Evolutionary conservation across 2,113 vertebrate species (phyloP).

Genomic region (Rhinichthys klamathensis): DNA sequence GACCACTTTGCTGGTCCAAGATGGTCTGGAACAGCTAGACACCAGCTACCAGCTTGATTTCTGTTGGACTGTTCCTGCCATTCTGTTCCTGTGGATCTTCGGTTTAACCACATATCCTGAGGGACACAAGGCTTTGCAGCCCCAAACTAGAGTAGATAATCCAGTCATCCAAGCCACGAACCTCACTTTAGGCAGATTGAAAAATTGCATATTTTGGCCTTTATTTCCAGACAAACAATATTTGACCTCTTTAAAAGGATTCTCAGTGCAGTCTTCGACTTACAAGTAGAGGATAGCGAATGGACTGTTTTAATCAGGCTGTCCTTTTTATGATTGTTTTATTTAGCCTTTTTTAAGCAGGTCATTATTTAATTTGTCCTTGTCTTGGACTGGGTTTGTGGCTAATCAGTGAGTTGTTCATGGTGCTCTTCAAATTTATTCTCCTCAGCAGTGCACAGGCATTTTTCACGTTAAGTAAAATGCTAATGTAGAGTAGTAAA

Average conservation of each 20-base stretch:
- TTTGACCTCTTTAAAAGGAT: constrained; percentile 26
- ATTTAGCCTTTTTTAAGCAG: constrained; percentile 57
- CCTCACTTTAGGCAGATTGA: background rate
- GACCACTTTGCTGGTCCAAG: background rate
- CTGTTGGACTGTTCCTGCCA: background rate
- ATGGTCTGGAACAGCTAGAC: background rate
- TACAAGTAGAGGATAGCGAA: constrained; percentile 16
- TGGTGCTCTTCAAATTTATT: constrained; percentile 53
- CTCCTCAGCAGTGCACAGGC: constrained; percentile 53
- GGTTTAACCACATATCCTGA: constrained; percentile 9
- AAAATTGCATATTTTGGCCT: background rate
- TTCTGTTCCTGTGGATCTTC: background rate
- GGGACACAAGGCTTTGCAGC: background rate
- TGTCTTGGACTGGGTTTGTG: constrained; percentile 56
- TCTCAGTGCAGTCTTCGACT: constrained; percentile 11
- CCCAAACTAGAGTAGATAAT: background rate
- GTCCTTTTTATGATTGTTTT: constrained; percentile 52
- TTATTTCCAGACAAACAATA: background rate
- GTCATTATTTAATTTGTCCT: constrained; percentile 62
- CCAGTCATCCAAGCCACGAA: background rate
- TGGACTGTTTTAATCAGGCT: constrained; percentile 51
- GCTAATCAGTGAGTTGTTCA: constrained; percentile 57
- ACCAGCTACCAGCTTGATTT: background rate
- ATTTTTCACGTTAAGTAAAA: constrained; percentile 62
- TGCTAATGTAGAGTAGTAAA: constrained; percentile 60